Evolutionary conservation across 2,113 vertebrate species (phyloP).

Genomic region (Herpetotheres cachinnans): DNA sequence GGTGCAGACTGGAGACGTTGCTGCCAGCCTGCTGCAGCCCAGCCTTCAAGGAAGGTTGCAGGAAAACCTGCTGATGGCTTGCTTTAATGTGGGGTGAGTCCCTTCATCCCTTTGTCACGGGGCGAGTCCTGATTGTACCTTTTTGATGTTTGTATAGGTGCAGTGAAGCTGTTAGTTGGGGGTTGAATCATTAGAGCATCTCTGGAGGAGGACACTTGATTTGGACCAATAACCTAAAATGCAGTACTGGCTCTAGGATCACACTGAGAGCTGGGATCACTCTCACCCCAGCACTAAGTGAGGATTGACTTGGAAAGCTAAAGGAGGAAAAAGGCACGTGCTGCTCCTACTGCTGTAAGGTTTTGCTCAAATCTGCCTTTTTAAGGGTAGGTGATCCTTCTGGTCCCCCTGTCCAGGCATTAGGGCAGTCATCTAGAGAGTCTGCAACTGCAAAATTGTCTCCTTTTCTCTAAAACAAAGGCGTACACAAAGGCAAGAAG

Average conservation of each 20-base stretch:
- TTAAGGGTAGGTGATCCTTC: background rate
- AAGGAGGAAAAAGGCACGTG: background rate
- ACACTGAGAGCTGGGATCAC: fast-evolving
- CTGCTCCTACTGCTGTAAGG: background rate
- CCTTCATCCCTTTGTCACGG: background rate
- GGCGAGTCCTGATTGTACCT: fast-evolving
- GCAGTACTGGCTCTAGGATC: background rate
- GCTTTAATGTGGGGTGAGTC: background rate
- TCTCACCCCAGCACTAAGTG: background rate
- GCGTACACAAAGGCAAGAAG: background rate
- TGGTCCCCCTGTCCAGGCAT: background rate
- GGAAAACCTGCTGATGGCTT: background rate
- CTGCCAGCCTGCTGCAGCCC: background rate
- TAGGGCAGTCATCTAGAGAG: background rate
- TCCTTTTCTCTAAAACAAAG: background rate
- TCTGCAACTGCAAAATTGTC: background rate
- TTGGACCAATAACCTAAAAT: background rate
- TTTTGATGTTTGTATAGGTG: background rate
- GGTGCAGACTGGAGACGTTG: background rate
- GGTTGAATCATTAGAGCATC: background rate
- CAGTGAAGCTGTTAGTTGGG: background rate
- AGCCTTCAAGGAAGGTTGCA: background rate
- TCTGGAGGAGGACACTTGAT: background rate
- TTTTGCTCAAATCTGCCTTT: background rate
- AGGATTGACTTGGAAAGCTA: background rate